Base-by-base conservation (phyloP, 2,797 vertebrate genomes). In the Serranus cabrilla region DNA sequence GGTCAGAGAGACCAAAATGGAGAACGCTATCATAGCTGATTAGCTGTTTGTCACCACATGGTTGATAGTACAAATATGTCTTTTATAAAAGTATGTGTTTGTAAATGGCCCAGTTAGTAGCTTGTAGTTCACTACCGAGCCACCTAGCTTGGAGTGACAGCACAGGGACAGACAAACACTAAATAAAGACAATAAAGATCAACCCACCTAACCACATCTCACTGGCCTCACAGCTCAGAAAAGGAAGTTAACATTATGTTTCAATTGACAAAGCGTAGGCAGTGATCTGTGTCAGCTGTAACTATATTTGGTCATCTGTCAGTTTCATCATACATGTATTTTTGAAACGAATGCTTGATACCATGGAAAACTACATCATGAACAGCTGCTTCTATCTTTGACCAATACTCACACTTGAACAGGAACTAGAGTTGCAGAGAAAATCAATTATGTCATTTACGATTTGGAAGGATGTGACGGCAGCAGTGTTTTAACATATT, bases 241-340 rank as follows among this genome's bases (percentile, higher is more conserved):
- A 51, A 9, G 61, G 42, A 46, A 23, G 34, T 45, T 6, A n/a
- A 4, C 20, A 49, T 17, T 11, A 17, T 37, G 47, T 45, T 21
- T 68, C 2, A 49, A 34, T 1, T n/a, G 17, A 37, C 5, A 16
- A 3, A 43, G 2, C 13, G 14, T 11, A 18, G 31, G 20, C 23
- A 23, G 13, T 45, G 20, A 52, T n/a, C 14, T 56, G 34, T 34
- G 34, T 21, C 21, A 18, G 52, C 50, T 54, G 1, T 76, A 34
- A 45, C 80, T 37, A 47, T 80, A 78, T 80, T 73, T 84, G 42
- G 74, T 47, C 54, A 73, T 75, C 40, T 52, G 5, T 78, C 43
- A 47, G 11, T 9, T 27, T 57, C 1, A 16, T 14, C 1, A 3
- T 21, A 9, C 18, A 55, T 50, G 18, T 18, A 23, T 49, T 55